A percentile compares a stretch with the other conserved stretches of the same genome.
These are phyloP conservation scores for Arrhopalites spinosus DNA, from an alignment of 2,888 invertebrate genomes.

Conservation along the genomic window DNA sequence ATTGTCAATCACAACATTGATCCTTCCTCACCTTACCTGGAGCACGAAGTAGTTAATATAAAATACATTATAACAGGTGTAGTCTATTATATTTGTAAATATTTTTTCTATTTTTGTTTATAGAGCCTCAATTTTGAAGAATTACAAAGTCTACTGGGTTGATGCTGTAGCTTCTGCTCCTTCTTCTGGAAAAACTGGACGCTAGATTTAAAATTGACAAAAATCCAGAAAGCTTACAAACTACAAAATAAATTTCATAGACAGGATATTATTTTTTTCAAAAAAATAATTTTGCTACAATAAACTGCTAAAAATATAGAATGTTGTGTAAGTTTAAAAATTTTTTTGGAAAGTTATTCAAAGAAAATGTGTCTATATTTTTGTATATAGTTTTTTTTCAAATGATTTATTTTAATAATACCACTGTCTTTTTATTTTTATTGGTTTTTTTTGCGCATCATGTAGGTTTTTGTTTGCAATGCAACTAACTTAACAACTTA, in stretches of 20 bases:
- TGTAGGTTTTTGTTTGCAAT: no score
- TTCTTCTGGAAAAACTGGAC: constrained; percentile 27
- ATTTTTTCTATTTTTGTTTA: constrained; percentile 14
- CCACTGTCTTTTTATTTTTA: constrained; percentile 51
- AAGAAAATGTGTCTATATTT: neutral
- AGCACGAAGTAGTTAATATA: no score
- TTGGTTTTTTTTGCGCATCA: no score
- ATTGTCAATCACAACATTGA: no score
- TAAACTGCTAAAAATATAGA: neutral
- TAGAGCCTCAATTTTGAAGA: constrained; percentile 52
- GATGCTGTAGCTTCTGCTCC: constrained; percentile 51
- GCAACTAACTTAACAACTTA: no score
- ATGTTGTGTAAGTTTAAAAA: neutral
- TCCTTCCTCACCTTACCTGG: no score
- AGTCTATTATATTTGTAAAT: no score
- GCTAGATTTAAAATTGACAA: no score
- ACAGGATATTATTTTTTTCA: neutral
- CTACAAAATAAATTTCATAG: neutral
- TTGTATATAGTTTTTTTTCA: neutral
- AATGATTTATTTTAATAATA: constrained; percentile 32
- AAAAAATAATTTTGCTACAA: neutral
- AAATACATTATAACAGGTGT: no score
- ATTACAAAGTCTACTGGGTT: constrained; percentile 55
- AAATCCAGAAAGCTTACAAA: neutral
- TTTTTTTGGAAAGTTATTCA: neutral